Evolutionary conservation across 1,140 invertebrate species (phyloP), one percentile per base, ranked within the genome.

Genomic region (Procambarus virginalis): DNA sequence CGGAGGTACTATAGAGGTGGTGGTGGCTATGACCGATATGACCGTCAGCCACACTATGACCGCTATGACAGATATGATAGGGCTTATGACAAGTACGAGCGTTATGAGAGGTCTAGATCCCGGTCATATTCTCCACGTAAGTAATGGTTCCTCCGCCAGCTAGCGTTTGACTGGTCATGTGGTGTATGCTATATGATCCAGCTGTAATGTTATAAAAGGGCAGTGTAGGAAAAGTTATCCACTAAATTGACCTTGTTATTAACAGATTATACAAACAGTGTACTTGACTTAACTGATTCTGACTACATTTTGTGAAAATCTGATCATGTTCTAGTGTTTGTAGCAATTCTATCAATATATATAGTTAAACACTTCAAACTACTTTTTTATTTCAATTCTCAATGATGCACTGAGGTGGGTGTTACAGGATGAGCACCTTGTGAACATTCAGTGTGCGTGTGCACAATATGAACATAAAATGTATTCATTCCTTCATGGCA

Each of bases 101-200:
- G 94, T n/a, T 83, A 92, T 68, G 84, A 90, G 12, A 95, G 96
- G 79, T 97, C 96, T 45, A 95, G 97, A 92, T 97, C 97, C 92
- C 95, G 97, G 91, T 97, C 97, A 92, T 97, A 97, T 94, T 97
- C 97, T 91, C 97, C 97, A 94, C 96, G 97, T 97, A 96, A 96
- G 96, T 96, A 93, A n/a, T 87, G 34, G 34, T 34, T 34, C 34
- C 34, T 34, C 58, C 4, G 68, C 10, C 34, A 20, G 68, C 68
- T 34, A 73, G 14, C n/a, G 34, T 34, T 8, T 73, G 22, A 20
- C 17, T 34, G 34, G 68, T 34, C 5, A 34, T 34, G 34, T 73
- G 60, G 12, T 64, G 60, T 64, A 64, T 64, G 20, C 60, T 64
- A 64, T 64, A 64, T 64, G 60, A 64, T 20, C 60, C 51, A 55